A percentile compares a stretch with the other conserved stretches of the same genome.
These are phyloP conservation scores for Macrophya annulata DNA, from an alignment of 2,888 invertebrate species.

Conservation along the genomic window DNA sequence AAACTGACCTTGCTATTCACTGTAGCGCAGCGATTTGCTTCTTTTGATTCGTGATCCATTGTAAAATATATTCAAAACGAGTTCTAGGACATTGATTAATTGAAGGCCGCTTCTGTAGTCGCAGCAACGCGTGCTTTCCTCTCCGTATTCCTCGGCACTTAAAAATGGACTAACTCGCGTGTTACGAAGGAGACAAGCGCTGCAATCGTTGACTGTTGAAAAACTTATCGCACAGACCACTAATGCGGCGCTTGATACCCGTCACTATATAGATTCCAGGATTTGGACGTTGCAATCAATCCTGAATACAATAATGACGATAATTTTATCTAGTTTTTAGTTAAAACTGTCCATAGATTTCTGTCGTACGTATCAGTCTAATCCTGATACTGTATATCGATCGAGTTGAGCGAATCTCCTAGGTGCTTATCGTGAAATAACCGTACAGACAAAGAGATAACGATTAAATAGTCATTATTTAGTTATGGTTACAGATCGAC, in stretches of 20 bases:
- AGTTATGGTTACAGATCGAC: neutral
- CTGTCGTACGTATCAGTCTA: neutral
- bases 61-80: neutral
- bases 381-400: neutral
- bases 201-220: conserved; percentile 7
- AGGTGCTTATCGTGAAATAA: neutral
- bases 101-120: neutral
- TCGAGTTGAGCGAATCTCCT: neutral
- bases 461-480: neutral
- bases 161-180: conserved; percentile 23
- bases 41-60: conserved; percentile 3
- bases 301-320: neutral
- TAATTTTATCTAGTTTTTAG: neutral
- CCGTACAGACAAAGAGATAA: neutral
- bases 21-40: neutral
- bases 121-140: conserved; percentile 11
- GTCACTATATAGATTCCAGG: neutral
- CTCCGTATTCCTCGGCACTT: conserved; percentile 27
- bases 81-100: conserved; percentile 1
- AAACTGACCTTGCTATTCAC: conserved; percentile 43
- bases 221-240: conserved; percentile 12
- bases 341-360: neutral
- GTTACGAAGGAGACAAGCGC: conserved; percentile 15
- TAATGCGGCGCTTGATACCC: conserved; percentile 1
- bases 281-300: neutral